phyloP scores from a whole-genome alignment of 2,113 vertebrate species.

The Myrmophylax atrothorax region DNA sequence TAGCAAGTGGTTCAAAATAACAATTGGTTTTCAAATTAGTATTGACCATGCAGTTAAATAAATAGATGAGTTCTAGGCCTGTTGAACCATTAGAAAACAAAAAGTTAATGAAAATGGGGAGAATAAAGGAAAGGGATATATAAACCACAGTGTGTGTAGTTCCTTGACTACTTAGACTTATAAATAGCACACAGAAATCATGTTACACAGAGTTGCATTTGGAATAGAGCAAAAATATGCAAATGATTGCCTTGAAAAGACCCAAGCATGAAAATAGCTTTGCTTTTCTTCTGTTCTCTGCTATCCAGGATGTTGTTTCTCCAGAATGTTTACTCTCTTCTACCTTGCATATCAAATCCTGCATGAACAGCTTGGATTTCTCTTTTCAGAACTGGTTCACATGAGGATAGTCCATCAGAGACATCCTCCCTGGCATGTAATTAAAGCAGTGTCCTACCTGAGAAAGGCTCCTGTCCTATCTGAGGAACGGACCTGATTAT shows the following conservation, averaged over 20 bases:
- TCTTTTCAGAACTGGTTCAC: not conserved
- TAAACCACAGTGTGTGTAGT: not conserved
- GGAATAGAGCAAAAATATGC: slow-evolving; percentile 4
- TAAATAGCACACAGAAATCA: slow-evolving; percentile 7
- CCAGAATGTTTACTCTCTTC: not conserved
- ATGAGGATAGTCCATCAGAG: slow-evolving; percentile 26
- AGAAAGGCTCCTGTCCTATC: not conserved
- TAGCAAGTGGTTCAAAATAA: not conserved
- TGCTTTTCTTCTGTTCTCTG: not conserved
- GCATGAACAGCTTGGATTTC: not conserved
- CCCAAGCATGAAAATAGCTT: not conserved
- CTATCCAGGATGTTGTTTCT: not conserved
- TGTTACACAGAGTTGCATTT: not conserved
- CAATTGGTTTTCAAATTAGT: not conserved
- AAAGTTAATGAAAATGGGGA: not conserved
- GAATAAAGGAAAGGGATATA: not conserved
- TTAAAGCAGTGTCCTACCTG: not conserved
- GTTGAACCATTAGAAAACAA: not conserved
- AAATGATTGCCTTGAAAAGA: slow-evolving; percentile 6
- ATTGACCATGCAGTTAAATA: not conserved
- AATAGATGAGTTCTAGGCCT: not conserved
- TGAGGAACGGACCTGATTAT: not conserved
- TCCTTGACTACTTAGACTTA: not conserved
- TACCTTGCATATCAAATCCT: not conserved
- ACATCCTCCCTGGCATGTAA: slow-evolving; percentile 29